phyloP scores from a whole-genome alignment of 2,888 invertebrate genomes.

The Phengaris arion region DNA sequence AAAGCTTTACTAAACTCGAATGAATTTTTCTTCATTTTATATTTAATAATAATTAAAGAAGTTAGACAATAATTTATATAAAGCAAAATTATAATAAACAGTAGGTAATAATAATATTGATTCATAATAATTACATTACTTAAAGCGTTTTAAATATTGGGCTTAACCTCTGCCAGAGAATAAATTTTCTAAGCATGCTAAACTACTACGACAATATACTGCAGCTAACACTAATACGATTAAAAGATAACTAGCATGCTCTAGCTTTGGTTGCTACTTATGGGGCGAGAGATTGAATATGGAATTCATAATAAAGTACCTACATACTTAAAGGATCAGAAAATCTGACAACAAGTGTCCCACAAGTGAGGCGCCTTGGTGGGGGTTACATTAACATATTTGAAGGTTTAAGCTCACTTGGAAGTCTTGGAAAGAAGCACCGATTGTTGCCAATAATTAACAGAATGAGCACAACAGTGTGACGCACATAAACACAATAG shows the following conservation, averaged over 20 bases:
- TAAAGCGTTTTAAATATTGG: background rate
- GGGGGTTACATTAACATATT: slow-evolving; percentile 55
- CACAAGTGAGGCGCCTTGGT: slow-evolving; percentile 78
- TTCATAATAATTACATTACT: background rate
- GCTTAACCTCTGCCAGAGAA: background rate
- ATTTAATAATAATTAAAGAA: background rate
- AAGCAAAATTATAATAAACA: background rate
- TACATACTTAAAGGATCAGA: slow-evolving; percentile 39
- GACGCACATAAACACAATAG: slow-evolving; percentile 78
- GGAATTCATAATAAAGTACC: slow-evolving; percentile 24
- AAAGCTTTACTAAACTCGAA: background rate
- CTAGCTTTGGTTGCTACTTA: slow-evolving; percentile 19
- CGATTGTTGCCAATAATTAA: slow-evolving; percentile 66
- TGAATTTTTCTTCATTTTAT: background rate
- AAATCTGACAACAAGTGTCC: slow-evolving; percentile 69
- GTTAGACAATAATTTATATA: background rate
- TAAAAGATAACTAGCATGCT: slow-evolving; percentile 20
- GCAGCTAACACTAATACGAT: slow-evolving; percentile 3
- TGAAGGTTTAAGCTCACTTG: slow-evolving; percentile 67
- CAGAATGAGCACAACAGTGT: slow-evolving; percentile 73
- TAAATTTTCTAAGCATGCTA: slow-evolving; percentile 20
- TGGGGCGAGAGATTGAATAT: slow-evolving; percentile 21
- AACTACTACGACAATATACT: slow-evolving; percentile 16
- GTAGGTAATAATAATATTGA: background rate
- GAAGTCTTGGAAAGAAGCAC: slow-evolving; percentile 54